Percentiles rank a stretch among this genome's conserved stretches.
These are phyloP conservation scores for Perdita meconis DNA, from an alignment of 2,888 invertebrate species.

Conservation along the genomic window DNA sequence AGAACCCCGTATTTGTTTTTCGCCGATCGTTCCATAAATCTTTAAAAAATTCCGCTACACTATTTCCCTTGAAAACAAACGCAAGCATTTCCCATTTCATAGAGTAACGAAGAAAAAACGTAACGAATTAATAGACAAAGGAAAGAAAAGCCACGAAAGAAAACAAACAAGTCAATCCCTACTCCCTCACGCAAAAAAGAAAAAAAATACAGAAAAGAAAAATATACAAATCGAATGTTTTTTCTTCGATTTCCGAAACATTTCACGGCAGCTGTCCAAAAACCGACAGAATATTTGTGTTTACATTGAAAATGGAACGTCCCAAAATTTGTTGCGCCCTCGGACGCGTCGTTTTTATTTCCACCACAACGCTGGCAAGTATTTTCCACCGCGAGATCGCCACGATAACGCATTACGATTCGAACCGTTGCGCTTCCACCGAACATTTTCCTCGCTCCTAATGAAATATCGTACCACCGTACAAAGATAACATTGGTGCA, in stretches of 20 bases:
- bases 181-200: no score
- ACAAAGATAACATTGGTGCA: constrained; percentile 1
- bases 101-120: no score
- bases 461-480: constrained; percentile 17
- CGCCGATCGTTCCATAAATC: not conserved
- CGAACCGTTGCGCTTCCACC: not conserved
- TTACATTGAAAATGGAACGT: not conserved
- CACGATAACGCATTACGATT: constrained; percentile 16
- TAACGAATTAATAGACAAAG: no score
- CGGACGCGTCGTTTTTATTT: constrained; percentile 20
- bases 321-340: not conserved
- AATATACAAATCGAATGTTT: not conserved
- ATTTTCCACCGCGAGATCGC: constrained; percentile 3
- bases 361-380: constrained; percentile 3
- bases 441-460: constrained; percentile 10
- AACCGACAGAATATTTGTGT: not conserved
- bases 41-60: not conserved
- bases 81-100: not conserved
- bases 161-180: no score
- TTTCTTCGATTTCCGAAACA: not conserved
- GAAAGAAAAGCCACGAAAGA: no score
- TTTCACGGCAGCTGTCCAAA: not conserved
- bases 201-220: no score
- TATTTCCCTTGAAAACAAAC: not conserved
- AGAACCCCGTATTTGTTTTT: no score